These are phyloP conservation scores for Agrotis puta DNA, from an alignment of 2,888 invertebrate species.

Conservation along the genomic window DNA sequence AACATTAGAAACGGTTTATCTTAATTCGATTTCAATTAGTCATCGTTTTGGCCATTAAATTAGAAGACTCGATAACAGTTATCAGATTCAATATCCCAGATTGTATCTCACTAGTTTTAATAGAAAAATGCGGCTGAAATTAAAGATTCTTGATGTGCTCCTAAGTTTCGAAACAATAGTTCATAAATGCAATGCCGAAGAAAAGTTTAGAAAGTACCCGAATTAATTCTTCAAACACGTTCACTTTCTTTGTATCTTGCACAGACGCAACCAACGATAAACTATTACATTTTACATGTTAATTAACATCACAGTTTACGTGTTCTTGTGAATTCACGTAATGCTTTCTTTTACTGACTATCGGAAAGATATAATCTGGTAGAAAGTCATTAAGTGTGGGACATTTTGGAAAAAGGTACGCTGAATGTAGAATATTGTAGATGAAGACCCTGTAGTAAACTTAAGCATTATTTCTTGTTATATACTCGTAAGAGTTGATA, in stretches of 20 bases:
- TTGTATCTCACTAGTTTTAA: neutral
- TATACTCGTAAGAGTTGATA: too few relatives aligned
- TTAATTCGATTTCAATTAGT: constrained; percentile 1
- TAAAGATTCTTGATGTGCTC: constrained; percentile 40
- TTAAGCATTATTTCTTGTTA: too few relatives aligned
- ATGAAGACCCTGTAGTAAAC: too few relatives aligned
- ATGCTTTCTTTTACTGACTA: constrained; percentile 33
- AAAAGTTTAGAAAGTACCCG: constrained; percentile 64
- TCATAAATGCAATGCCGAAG: constrained; percentile 45
- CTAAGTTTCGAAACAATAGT: constrained; percentile 58
- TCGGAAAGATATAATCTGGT: constrained; percentile 18
- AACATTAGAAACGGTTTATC: neutral
- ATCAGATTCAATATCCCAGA: constrained; percentile 10
- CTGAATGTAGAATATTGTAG: too few relatives aligned
- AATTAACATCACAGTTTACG: constrained; percentile 48
- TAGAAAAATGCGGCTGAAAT: constrained; percentile 21
- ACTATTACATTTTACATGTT: constrained; percentile 46
- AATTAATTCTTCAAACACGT: constrained; percentile 62
- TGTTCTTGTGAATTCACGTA: constrained; percentile 35
- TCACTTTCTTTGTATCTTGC: constrained; percentile 61
- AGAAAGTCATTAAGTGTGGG: neutral
- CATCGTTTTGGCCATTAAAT: constrained; percentile 21
- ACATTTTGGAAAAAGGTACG: too few relatives aligned
- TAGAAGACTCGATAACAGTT: neutral
- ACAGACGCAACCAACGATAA: constrained; percentile 32